Percentiles rank a stretch among this genome's conserved stretches.
Conservation (phyloP, 2,888 invertebrate genomes). For the Ochropleura leucogaster region DNA sequence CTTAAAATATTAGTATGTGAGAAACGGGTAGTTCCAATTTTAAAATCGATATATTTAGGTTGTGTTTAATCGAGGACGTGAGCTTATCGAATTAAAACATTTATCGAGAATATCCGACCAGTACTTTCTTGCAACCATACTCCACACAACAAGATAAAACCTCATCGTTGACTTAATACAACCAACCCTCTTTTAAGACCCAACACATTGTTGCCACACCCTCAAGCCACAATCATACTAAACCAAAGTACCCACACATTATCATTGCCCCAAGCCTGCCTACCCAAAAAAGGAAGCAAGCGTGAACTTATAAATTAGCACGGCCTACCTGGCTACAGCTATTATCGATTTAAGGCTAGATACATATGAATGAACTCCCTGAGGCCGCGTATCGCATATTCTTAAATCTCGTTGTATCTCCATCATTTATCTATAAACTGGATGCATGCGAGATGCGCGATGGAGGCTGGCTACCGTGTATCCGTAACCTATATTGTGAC, state of each 20-base stretch:
- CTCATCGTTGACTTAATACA: background rate
- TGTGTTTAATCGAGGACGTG: too few species aligned
- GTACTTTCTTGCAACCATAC: background rate
- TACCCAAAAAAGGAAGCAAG: constrained; percentile 55
- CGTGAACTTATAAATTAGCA: constrained; percentile 61
- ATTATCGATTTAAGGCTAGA: constrained; percentile 66
- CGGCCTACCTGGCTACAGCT: constrained; percentile 28
- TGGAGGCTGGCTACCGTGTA: constrained; percentile 59
- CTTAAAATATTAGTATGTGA: too few species aligned
- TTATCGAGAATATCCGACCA: background rate
- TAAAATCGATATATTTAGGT: too few species aligned
- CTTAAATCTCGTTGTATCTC: constrained; percentile 78
- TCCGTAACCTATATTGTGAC: constrained; percentile 68
- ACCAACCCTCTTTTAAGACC: background rate
- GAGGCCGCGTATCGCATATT: constrained; percentile 71
- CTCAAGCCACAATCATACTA: constrained; percentile 23
- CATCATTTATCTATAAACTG: constrained; percentile 81
- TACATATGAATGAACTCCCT: constrained; percentile 66
- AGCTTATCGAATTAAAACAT: background rate
- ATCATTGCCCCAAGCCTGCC: constrained; percentile 36
- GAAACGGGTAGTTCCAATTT: too few species aligned
- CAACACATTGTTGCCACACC: constrained; percentile 37
- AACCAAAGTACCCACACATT: constrained; percentile 24
- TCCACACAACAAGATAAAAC: background rate
- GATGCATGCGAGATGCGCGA: constrained; percentile 68